Conservation (phyloP, 2,797 vertebrate genomes). For the Eurystomus glaucurus region DNA sequence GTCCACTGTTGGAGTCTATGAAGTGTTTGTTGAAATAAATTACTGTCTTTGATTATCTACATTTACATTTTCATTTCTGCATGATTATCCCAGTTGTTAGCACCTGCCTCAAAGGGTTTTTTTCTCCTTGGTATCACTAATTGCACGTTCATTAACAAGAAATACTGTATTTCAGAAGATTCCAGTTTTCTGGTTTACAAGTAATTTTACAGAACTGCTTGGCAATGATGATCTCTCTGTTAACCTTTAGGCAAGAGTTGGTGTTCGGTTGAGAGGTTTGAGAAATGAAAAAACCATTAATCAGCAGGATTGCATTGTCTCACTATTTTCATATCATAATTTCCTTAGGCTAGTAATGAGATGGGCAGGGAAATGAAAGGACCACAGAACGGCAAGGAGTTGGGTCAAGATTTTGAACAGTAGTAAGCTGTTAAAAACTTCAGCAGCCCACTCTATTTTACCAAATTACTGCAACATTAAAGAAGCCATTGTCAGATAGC, state of each 20-base stretch:
- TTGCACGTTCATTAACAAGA: not conserved
- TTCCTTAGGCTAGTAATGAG: not conserved
- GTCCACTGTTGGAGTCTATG: not conserved
- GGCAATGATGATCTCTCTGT: not conserved
- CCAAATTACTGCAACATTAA: not conserved
- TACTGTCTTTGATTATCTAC: not conserved
- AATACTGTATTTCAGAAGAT: not conserved
- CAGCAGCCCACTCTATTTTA: not conserved
- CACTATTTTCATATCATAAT: not conserved
- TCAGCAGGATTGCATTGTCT: not conserved
- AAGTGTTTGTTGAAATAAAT: not conserved
- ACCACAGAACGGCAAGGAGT: not conserved
- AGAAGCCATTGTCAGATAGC: not conserved
- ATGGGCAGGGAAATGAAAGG: not conserved
- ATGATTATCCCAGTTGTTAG: not conserved
- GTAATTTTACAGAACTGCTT: not conserved
- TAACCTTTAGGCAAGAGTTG: conserved; percentile 5
- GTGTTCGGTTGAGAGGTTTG: not conserved
- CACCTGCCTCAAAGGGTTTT: not conserved
- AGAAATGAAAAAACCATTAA: not conserved
- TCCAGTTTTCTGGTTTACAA: not conserved
- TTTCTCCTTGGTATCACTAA: not conserved
- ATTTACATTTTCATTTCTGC: not conserved
- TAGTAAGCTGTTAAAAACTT: not conserved
- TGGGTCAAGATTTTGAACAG: not conserved